A percentile compares a stretch with the other conserved stretches of the same genome.
These are phyloP conservation scores for Chinchilla lanigera DNA, from an alignment of 2,113 vertebrate genomes.

Conservation along the genomic window DNA sequence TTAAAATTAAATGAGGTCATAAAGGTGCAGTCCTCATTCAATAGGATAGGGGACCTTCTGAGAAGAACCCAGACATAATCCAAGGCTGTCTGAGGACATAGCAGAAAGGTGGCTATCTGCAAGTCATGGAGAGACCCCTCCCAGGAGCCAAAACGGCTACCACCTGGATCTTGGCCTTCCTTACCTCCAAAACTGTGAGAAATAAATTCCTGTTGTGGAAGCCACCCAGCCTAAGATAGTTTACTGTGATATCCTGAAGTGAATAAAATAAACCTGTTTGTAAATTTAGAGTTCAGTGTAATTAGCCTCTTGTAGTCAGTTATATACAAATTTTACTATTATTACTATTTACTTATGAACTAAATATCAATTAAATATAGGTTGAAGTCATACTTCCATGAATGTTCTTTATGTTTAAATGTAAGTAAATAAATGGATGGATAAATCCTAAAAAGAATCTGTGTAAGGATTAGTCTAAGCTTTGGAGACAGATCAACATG, in stretches of 20 bases:
- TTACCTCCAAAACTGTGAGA: not conserved
- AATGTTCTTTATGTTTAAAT: not conserved
- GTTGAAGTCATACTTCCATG: not conserved
- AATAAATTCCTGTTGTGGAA: not conserved
- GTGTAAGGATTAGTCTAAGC: not conserved
- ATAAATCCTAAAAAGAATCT: not conserved
- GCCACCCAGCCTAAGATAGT: not conserved
- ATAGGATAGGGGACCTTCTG: not conserved
- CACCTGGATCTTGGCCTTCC: not conserved
- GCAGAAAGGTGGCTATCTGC: not conserved
- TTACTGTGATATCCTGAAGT: not conserved
- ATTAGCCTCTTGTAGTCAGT: not conserved
- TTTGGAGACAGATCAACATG: not conserved
- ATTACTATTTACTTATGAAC: not conserved
- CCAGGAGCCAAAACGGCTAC: not conserved
- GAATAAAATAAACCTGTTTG: not conserved
- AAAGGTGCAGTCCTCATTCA: not conserved
- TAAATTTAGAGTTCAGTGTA: not conserved
- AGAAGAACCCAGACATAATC: not conserved
- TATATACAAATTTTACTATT: not conserved
- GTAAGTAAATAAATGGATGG: slow-evolving; percentile 20
- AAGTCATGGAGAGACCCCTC: not conserved
- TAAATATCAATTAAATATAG: not conserved
- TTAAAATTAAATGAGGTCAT: not conserved
- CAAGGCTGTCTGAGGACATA: not conserved